phyloP scores from a whole-genome alignment of 1,140 invertebrate genomes.

The Chironomus tepperi region DNA sequence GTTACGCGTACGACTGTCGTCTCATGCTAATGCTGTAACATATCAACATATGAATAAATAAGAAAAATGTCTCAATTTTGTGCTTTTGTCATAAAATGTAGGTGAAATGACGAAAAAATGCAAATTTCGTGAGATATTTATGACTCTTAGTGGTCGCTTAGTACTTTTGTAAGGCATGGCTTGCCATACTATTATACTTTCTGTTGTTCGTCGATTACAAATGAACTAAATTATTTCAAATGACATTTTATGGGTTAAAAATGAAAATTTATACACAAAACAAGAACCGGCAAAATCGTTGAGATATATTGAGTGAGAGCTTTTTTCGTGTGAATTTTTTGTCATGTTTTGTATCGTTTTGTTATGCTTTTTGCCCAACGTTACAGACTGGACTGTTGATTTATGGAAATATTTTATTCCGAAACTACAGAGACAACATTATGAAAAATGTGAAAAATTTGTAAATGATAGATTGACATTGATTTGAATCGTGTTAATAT shows the following conservation, averaged over 20 bases:
- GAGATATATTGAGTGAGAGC: no score
- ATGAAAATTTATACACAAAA: no score
- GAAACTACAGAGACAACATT: not conserved
- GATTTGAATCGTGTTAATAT: not conserved
- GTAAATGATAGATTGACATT: constrained; percentile 8
- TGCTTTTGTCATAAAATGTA: not conserved
- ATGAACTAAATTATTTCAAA: not conserved
- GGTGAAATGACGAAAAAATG: constrained; percentile 7
- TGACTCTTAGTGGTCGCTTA: not conserved
- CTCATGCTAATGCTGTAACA: not conserved
- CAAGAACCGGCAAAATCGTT: no score
- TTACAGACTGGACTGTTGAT: not conserved
- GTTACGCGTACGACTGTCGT: no score
- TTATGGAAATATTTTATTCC: not conserved
- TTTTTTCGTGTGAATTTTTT: no score
- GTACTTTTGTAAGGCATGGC: not conserved
- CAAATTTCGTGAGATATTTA: constrained; percentile 3
- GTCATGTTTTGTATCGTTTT: no score
- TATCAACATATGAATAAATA: not conserved
- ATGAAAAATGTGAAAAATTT: constrained; percentile 9
- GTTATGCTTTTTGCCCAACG: no score
- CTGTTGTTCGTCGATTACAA: not conserved
- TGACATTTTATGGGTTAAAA: no score
- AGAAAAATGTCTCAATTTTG: not conserved
- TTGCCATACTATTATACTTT: not conserved